These are phyloP conservation scores for Dendrocincla fuliginosa DNA, from an alignment of 2,797 vertebrate genomes.

Conservation along the genomic window DNA sequence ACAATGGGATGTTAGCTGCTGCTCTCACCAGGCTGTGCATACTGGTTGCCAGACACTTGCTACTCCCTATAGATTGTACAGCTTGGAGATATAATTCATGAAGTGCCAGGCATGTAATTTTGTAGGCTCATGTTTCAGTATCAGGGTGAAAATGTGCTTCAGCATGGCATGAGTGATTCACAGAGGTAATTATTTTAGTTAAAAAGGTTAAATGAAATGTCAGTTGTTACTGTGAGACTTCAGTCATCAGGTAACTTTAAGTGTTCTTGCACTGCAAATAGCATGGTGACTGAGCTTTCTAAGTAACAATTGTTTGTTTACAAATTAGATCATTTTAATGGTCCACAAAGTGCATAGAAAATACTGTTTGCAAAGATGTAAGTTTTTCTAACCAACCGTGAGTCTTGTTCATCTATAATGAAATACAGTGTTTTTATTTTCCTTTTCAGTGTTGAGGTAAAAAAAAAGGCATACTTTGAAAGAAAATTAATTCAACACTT, in stretches of 20 bases:
- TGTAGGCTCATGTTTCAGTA: constrained; percentile 29
- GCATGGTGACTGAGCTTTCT: constrained; percentile 54
- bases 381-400: neutral
- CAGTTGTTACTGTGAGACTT: constrained; percentile 66
- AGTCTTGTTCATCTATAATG: neutral
- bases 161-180: constrained; percentile 16
- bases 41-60: neutral
- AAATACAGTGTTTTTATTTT: neutral
- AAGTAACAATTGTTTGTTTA: constrained; percentile 49
- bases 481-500: neutral
- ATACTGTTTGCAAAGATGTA: neutral
- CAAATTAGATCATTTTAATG: constrained; percentile 62
- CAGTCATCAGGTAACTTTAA: constrained; percentile 49
- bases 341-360: constrained; percentile 34
- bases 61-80: neutral
- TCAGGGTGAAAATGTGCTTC: constrained; percentile 53
- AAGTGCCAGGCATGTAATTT: neutral
- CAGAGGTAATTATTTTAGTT: constrained; percentile 65
- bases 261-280: constrained; percentile 55
- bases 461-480: neutral
- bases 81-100: constrained; percentile 2
- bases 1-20: neutral
- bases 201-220: constrained; percentile 71
- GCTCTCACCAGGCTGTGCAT: neutral
- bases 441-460: neutral